Conservation (phyloP, 1,140 invertebrate species). For the Matsumurasca onukii region DNA sequence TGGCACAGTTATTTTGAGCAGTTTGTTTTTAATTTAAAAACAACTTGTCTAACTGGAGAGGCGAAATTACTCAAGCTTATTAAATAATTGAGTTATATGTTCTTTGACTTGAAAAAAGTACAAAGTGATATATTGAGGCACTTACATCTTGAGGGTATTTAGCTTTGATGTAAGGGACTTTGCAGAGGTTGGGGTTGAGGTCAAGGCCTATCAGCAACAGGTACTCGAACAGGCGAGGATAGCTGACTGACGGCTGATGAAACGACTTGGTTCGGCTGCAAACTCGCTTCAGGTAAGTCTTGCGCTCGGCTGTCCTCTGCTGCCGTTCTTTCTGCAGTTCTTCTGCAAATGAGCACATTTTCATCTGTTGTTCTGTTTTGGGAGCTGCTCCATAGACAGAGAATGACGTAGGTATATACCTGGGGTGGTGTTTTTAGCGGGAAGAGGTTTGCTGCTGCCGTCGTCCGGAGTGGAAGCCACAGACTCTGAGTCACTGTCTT, state of each 20-base stretch:
- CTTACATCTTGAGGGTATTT: constrained; percentile 64
- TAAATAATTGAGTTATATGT: too few relatives aligned
- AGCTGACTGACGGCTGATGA: constrained; percentile 44
- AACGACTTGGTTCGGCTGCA: constrained; percentile 43
- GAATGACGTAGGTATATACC: not conserved
- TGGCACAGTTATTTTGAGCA: too few relatives aligned
- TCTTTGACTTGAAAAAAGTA: too few relatives aligned
- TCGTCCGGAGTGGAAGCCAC: constrained; percentile 36
- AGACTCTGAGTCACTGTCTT: constrained; percentile 41
- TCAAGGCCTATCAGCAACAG: constrained; percentile 65
- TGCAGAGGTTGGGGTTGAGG: constrained; percentile 51
- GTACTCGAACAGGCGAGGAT: constrained; percentile 58
- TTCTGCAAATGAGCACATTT: constrained; percentile 4
- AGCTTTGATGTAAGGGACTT: constrained; percentile 62
- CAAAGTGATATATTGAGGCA: too few relatives aligned
- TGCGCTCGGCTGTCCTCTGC: constrained; percentile 57
- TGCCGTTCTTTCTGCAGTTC: constrained; percentile 32
- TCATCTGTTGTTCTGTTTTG: too few relatives aligned
- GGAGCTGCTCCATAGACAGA: not conserved
- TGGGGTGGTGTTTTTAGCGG: not conserved
- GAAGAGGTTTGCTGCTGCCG: not conserved
- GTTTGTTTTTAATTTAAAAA: too few relatives aligned
- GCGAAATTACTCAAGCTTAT: too few relatives aligned
- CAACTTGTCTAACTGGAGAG: too few relatives aligned
- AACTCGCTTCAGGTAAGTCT: constrained; percentile 60